Percentiles rank a stretch among this genome's conserved stretches.
Conservation (phyloP, 2,113 vertebrate genomes). For the Telmatochromis bifrenatus region DNA sequence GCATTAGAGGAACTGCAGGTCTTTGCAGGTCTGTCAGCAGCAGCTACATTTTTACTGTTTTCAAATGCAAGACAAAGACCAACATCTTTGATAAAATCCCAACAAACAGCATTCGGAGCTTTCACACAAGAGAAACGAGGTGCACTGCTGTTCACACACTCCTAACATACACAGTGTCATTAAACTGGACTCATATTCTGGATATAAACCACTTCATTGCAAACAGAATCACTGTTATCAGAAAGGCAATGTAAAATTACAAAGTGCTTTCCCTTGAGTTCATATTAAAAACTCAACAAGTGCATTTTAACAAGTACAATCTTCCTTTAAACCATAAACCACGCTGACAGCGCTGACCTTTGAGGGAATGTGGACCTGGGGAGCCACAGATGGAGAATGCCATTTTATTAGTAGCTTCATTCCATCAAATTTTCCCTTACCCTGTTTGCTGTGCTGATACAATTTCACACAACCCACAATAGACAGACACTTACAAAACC, state of each 20-base stretch:
- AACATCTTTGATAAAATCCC: accelerated
- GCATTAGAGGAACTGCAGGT: not conserved
- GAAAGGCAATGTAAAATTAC: not conserved
- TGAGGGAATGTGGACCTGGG: not conserved
- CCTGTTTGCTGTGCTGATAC: not conserved
- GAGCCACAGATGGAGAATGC: not conserved
- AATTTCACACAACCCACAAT: not conserved
- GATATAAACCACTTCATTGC: not conserved
- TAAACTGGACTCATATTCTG: not conserved
- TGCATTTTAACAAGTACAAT: not conserved
- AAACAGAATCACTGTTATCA: not conserved
- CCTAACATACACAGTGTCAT: not conserved
- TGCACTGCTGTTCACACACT: not conserved
- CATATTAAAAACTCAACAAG: not conserved
- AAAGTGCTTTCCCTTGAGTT: not conserved
- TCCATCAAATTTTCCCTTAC: not conserved
- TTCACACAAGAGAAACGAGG: not conserved
- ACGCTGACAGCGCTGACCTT: not conserved
- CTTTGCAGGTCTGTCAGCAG: not conserved
- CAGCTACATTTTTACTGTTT: not conserved
- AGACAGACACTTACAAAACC: not conserved
- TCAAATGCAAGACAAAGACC: not conserved
- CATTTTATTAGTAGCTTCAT: not conserved
- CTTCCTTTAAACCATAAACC: not conserved
- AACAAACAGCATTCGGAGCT: not conserved